phyloP scores from a whole-genome alignment of 2,113 vertebrate species.

The Macaca mulatta region DNA sequence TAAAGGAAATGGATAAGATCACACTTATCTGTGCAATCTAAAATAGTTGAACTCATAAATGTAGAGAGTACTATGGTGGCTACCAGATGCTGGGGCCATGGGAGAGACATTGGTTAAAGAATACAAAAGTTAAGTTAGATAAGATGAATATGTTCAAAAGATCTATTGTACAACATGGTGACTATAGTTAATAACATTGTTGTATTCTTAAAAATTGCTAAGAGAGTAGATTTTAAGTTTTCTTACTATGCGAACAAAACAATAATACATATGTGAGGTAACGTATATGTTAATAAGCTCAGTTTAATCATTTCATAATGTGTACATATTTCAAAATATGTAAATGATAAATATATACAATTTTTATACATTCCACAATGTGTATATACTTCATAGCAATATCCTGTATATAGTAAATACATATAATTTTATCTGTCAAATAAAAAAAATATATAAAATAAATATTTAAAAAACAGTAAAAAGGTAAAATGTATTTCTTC shows the following conservation, averaged over 20 bases:
- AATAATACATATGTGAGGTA: background rate
- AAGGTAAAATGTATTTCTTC: background rate
- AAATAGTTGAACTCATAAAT: background rate
- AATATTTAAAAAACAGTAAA: background rate
- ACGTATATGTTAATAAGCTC: background rate
- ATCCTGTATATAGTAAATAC: background rate
- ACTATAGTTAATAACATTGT: background rate
- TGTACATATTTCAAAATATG: background rate
- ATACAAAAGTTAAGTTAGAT: background rate
- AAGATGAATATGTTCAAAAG: background rate
- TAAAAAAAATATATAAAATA: background rate
- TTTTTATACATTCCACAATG: background rate
- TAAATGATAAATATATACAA: background rate
- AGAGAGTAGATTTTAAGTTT: background rate
- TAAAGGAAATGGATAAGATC: background rate
- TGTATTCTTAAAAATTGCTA: background rate
- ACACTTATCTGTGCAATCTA: background rate
- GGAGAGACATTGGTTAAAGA: background rate
- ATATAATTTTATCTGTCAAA: background rate
- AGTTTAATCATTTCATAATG: background rate
- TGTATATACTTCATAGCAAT: background rate
- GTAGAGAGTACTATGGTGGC: background rate
- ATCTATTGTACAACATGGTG: background rate
- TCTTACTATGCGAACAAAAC: background rate
- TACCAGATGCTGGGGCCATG: background rate